Conservation (phyloP, 2,888 invertebrate species). For the Molorchus minor region DNA sequence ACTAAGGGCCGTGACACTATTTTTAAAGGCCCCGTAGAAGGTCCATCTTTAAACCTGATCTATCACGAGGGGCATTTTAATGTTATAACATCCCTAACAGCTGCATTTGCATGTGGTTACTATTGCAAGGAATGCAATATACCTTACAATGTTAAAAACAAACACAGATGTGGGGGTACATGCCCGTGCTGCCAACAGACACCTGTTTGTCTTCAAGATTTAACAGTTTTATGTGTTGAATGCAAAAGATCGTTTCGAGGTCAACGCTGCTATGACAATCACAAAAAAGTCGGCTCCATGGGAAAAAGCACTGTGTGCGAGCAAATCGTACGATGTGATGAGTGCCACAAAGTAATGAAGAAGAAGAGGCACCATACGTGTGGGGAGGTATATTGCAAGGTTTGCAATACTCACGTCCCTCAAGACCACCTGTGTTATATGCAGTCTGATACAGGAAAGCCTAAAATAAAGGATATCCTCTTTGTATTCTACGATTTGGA, state of each 20-base stretch:
- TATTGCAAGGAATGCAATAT: constrained; percentile 30
- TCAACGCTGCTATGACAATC: constrained; percentile 29
- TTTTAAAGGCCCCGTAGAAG: not conserved
- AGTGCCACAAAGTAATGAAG: constrained; percentile 10
- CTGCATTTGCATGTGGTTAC: not conserved
- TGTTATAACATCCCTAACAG: not conserved
- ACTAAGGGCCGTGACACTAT: not conserved
- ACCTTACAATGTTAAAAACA: constrained; percentile 32
- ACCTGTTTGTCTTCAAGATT: constrained; percentile 23
- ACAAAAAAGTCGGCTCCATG: not conserved
- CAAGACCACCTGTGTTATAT: constrained; percentile 23
- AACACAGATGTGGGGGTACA: constrained; percentile 26
- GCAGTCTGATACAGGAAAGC: constrained; percentile 20
- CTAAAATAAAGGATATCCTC: constrained; percentile 10
- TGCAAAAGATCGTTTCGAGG: constrained; percentile 28
- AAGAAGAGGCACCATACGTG: constrained; percentile 12
- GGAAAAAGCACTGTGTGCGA: constrained; percentile 13
- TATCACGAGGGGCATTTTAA: not conserved
- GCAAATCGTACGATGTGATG: too few relatives aligned
- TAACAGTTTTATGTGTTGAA: constrained; percentile 17
- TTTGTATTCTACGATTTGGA: constrained; percentile 7
- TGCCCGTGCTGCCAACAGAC: constrained; percentile 5
- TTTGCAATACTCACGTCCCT: constrained; percentile 2
- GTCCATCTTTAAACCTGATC: not conserved
- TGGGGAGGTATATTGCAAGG: constrained; percentile 19